These are phyloP conservation scores for Reticulitermes speratus DNA, from an alignment of 1,140 invertebrate genomes.

Conservation along the genomic window DNA sequence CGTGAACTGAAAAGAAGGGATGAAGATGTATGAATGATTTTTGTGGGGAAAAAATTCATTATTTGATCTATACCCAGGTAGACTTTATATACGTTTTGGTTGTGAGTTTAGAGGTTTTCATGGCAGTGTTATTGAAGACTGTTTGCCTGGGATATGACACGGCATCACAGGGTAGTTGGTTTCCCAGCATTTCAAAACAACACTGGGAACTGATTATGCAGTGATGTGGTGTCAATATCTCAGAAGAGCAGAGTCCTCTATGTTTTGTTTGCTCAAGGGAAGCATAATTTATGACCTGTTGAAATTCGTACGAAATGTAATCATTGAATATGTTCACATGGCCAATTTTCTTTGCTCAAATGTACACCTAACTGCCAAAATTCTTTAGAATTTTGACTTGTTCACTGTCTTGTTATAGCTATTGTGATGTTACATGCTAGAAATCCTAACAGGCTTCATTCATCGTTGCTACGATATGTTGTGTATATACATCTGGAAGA, in stretches of 20 bases:
- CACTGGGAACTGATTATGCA: too few species aligned
- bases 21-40: neutral
- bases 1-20: neutral
- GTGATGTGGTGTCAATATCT: too few species aligned
- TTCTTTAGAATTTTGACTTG: neutral
- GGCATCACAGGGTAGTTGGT: too few species aligned
- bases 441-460: neutral
- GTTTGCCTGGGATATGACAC: too few species aligned
- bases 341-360: constrained; percentile 15
- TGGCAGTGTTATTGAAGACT: too few species aligned
- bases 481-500: neutral
- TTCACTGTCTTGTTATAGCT: neutral
- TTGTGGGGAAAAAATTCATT: neutral
- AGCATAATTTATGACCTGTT: neutral
- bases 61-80: too few species aligned
- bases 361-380: neutral
- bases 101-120: too few species aligned
- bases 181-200: too few species aligned
- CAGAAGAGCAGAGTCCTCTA: too few species aligned
- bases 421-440: neutral
- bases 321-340: neutral
- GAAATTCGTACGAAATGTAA: neutral
- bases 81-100: too few species aligned
- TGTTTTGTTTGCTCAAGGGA: neutral
- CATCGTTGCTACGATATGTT: neutral